Conservation (phyloP, 2,797 vertebrate species). For the Hoplostethus mediterraneus region DNA sequence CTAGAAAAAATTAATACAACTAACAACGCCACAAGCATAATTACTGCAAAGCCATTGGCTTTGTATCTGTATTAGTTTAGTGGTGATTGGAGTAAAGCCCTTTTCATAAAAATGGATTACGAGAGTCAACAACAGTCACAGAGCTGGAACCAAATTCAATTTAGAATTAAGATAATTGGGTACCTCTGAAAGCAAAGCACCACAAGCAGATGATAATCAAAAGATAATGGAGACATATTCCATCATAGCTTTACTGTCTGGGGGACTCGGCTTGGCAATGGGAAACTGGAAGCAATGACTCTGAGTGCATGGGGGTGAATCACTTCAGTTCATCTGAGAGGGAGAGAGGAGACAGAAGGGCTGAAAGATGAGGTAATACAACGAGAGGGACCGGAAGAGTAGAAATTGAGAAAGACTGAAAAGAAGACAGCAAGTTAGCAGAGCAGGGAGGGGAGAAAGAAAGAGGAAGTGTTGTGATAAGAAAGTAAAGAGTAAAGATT, state of each 20-base stretch:
- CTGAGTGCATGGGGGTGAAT: constrained; percentile 41
- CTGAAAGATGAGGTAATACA: constrained; percentile 29
- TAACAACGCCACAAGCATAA: constrained; percentile 59
- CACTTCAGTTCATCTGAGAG: constrained; percentile 16
- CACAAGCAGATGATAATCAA: constrained; percentile 51
- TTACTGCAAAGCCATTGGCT: constrained; percentile 69
- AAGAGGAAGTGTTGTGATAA: constrained; percentile 36
- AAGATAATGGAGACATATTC: constrained; percentile 63
- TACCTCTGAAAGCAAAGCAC: constrained; percentile 66
- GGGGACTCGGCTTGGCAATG: constrained; percentile 18
- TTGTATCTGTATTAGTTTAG: constrained; percentile 74
- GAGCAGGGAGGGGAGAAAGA: constrained; percentile 23
- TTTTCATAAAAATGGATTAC: constrained; percentile 73
- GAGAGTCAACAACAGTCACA: constrained; percentile 76
- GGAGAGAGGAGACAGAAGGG: constrained; percentile 27
- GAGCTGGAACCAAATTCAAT: constrained; percentile 80
- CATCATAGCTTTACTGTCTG: constrained; percentile 40
- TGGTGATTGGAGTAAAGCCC: constrained; percentile 69
- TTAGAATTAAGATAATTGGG: constrained; percentile 80
- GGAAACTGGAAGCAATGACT: constrained; percentile 23
- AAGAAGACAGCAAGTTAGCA: constrained; percentile 56
- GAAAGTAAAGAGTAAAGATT: constrained; percentile 44
- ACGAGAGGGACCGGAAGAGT: constrained; percentile 22
- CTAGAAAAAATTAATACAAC: constrained; percentile 51
- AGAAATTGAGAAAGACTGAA: constrained; percentile 38